These are phyloP conservation scores for Apodemia duryi DNA, from an alignment of 2,888 invertebrate genomes.

Conservation along the genomic window DNA sequence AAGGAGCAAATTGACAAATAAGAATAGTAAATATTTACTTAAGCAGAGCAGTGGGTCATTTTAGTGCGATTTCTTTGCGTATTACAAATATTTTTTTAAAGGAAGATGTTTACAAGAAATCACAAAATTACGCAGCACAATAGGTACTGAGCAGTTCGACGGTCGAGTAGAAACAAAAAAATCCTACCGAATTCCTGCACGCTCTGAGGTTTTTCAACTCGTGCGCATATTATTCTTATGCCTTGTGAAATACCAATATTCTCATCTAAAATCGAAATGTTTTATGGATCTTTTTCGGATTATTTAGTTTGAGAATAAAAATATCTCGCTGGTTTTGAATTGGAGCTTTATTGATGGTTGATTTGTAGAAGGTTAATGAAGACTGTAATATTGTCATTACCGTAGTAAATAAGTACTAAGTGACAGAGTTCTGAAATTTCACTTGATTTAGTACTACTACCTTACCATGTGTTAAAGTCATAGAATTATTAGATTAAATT, in stretches of 20 bases:
- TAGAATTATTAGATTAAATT: too few species aligned
- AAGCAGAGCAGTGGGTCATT: conserved; percentile 4
- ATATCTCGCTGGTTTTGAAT: too few species aligned
- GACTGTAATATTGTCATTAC: too few species aligned
- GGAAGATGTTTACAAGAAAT: conserved; percentile 20
- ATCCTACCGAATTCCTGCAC: conserved; percentile 52
- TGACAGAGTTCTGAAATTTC: too few species aligned
- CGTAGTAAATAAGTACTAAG: too few species aligned
- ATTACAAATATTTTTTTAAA: conserved; percentile 10
- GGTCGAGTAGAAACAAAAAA: conserved; percentile 39
- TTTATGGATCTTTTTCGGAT: background rate
- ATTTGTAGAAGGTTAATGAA: too few species aligned
- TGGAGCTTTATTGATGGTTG: too few species aligned
- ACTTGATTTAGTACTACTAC: too few species aligned
- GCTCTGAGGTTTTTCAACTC: conserved; percentile 54
- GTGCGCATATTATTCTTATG: conserved; percentile 23
- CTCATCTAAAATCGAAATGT: conserved; percentile 1
- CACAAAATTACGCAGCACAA: conserved; percentile 30
- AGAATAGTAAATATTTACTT: background rate
- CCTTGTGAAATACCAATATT: conserved; percentile 10
- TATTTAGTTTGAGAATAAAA: background rate
- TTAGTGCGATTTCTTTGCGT: conserved; percentile 4
- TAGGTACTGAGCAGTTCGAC: conserved; percentile 34
- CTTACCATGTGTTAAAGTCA: too few species aligned
- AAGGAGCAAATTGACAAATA: background rate